Conservation (phyloP, 2,113 vertebrate species). For the Columbina picui region DNA sequence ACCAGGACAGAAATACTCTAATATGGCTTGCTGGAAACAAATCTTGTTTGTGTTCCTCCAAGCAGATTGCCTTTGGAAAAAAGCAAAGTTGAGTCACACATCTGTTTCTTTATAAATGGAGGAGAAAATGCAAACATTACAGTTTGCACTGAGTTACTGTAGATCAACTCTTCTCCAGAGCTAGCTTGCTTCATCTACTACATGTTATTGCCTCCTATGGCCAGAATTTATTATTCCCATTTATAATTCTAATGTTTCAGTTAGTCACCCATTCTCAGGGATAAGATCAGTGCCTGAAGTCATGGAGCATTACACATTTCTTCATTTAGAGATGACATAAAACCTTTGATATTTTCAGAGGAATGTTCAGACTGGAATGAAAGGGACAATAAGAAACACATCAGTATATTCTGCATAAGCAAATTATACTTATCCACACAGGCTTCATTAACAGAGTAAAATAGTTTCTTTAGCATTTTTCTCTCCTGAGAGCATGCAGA, state of each 20-base stretch:
- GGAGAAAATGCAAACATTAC: conserved; percentile 34
- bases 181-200: conserved; percentile 20
- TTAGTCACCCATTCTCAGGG: conserved; percentile 55
- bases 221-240: conserved; percentile 57
- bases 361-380: conserved; percentile 44
- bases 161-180: conserved; percentile 37
- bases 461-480: background rate
- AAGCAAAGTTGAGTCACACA: conserved; percentile 37
- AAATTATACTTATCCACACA: background rate
- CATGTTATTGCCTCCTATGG: conserved; percentile 56
- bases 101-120: conserved; percentile 45
- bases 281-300: conserved; percentile 61
- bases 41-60: conserved; percentile 30
- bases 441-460: background rate
- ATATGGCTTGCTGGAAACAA: conserved; percentile 4
- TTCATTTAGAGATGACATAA: conserved; percentile 58
- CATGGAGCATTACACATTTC: conserved; percentile 35
- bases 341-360: conserved; percentile 61
- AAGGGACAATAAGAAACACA: background rate
- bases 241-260: conserved; percentile 66
- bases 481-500: conserved; percentile 2
- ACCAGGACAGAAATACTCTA: background rate
- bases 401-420: background rate
- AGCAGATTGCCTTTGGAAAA: conserved; percentile 43
- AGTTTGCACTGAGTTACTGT: conserved; percentile 21